A percentile compares a stretch with the other conserved stretches of the same genome.
Conservation (phyloP, 1,140 invertebrate species). For the Dendrolimus punctatus region DNA sequence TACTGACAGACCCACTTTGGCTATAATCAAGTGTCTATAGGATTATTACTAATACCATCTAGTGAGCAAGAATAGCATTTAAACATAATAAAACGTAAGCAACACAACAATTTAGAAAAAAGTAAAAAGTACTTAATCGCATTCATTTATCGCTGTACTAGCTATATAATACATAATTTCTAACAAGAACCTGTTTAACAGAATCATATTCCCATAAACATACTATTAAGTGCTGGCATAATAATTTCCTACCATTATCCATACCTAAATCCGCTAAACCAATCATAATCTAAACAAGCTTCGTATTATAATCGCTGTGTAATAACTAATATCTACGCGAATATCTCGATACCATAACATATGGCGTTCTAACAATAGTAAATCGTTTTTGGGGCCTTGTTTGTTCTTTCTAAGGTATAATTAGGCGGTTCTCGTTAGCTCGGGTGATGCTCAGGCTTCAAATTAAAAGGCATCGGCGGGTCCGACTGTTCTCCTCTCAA, state of each 20-base stretch:
- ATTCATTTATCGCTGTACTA: too few species aligned
- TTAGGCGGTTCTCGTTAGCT: conserved; percentile 64
- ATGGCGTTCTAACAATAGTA: conserved; percentile 49
- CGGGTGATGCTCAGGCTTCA: conserved; percentile 54
- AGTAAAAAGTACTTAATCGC: too few species aligned
- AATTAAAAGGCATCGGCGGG: conserved; percentile 63
- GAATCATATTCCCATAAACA: neutral
- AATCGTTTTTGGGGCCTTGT: conserved; percentile 45
- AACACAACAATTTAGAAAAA: too few species aligned
- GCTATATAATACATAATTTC: too few species aligned
- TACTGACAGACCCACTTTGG: too few species aligned
- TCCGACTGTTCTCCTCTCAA: conserved; percentile 30
- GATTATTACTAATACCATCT: too few species aligned
- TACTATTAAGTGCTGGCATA: neutral
- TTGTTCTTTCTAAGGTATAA: conserved; percentile 61
- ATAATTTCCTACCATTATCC: conserved; percentile 4
- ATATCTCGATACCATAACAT: conserved; percentile 20
- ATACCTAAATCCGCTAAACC: neutral
- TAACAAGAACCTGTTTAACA: too few species aligned
- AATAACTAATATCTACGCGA: neutral
- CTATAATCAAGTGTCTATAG: too few species aligned
- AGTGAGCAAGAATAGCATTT: too few species aligned
- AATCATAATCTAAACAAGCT: conserved; percentile 5
- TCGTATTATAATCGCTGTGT: conserved; percentile 2
- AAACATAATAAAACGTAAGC: too few species aligned